Percentiles rank a stretch among this genome's conserved stretches.
Conservation (phyloP, 2,888 invertebrate genomes). For the Erannis defoliaria region DNA sequence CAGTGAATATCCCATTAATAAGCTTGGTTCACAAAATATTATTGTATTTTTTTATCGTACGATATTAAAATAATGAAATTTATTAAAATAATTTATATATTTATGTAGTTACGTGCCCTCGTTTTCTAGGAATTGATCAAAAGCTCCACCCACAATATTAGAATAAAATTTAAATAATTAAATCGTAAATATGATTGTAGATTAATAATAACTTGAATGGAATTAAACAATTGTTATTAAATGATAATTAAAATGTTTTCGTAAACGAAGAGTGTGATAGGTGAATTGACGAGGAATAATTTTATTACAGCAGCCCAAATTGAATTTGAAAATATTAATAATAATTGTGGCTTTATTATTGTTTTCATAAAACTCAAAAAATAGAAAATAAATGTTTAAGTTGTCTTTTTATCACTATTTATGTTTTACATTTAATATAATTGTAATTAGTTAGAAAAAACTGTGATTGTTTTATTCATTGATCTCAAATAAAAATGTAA, state of each 20-base stretch:
- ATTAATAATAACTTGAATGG: constrained; percentile 29
- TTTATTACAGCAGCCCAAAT: not conserved
- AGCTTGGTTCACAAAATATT: too few relatives aligned
- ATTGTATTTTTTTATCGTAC: not conserved
- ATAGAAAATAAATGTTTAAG: not conserved
- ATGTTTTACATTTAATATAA: constrained; percentile 18
- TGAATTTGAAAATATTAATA: not conserved
- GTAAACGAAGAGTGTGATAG: constrained; percentile 34
- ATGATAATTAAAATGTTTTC: constrained; percentile 37
- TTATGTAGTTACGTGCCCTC: constrained; percentile 9
- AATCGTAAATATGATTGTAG: constrained; percentile 38
- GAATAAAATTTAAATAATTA: constrained; percentile 35
- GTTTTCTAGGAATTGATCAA: constrained; percentile 37
- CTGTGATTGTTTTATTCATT: constrained; percentile 45
- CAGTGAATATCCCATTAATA: too few relatives aligned
- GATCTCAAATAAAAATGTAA: constrained; percentile 55
- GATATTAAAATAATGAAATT: too few relatives aligned
- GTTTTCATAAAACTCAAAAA: too few relatives aligned
- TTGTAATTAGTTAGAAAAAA: constrained; percentile 37
- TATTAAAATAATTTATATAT: too few relatives aligned
- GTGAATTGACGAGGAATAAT: constrained; percentile 16
- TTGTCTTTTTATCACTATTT: constrained; percentile 3
- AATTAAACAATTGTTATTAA: constrained; percentile 47
- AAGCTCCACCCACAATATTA: constrained; percentile 45
- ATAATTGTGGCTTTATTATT: not conserved